Base-by-base conservation (phyloP, 1,140 invertebrate genomes). In the Hylyphantes graminicola region DNA sequence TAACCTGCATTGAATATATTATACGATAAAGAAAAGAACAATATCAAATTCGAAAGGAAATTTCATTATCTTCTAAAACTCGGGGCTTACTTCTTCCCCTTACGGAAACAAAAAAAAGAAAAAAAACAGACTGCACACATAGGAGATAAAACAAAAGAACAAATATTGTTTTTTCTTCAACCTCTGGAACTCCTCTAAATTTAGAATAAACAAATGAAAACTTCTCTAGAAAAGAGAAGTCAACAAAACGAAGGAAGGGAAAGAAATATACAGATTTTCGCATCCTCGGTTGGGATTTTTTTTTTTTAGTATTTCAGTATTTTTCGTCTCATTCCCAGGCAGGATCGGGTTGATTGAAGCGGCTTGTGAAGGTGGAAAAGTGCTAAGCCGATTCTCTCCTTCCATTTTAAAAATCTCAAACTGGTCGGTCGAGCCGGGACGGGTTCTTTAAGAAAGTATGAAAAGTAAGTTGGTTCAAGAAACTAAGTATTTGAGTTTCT, bases 131-230 rank as follows among this genome's bases (percentile, higher is more conserved):
- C 17, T 21, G 12, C 15, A 67, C 21, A 19, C n/a, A 51, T 35
- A 35, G 35, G 35, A 35, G 35, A 35, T 35, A 35, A 35, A 35
- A 35, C 35, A 35, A 35, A 35, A 5, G 35, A 35, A 35, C 35
- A 35, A 35, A 35, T 35, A 35, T 35, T 35, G 35, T 35, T 35
- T 35, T 35, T 35, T 35, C 35, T 35, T 35, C 2, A 35, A 35
- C 35, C 35, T 35, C 35, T 35, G 13, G 35, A 19, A 74, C 17
- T 57, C 12, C 21, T 57, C 17, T 35, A 74, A 74, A 74, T 74
- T 74, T 74, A 74, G 72, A 74, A 74, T 74, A 74, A 74, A 74
- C 72, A 74, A 74, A 74, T 74, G 72, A 74, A 74, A 74, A 57
- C 50, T 74, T 21, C 19, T 15, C 17, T 19, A 59, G 54, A 74